phyloP scores from a whole-genome alignment of 1,140 invertebrate genomes.

The Colletes latitarsis region DNA sequence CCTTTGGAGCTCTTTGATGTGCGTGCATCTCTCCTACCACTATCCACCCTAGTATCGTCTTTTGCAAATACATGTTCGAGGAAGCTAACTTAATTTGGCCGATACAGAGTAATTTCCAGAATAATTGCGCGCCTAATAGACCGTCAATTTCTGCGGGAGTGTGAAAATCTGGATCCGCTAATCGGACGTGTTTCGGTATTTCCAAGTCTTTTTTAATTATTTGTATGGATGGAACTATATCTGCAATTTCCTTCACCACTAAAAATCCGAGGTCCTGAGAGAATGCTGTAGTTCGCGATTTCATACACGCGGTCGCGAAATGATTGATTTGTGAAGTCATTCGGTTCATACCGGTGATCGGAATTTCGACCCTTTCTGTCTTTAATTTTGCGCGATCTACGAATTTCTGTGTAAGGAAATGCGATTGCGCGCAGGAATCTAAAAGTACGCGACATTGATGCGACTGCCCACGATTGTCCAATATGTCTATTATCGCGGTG shows the following conservation, averaged over 20 bases:
- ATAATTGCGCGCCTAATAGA: no score
- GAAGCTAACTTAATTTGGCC: no score
- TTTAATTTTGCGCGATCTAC: not conserved
- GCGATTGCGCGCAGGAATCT: conserved; percentile 35
- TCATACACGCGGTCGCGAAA: not conserved
- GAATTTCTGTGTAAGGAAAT: conserved; percentile 29
- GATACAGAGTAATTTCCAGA: no score
- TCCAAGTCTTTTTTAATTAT: not conserved
- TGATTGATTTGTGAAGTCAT: not conserved
- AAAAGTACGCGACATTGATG: conserved; percentile 23
- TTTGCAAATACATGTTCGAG: no score
- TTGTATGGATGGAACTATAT: not conserved
- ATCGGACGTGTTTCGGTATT: conserved; percentile 22
- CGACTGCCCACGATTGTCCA: not conserved
- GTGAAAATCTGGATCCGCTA: conserved; percentile 51
- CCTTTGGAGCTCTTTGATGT: no score
- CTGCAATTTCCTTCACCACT: conserved; percentile 22
- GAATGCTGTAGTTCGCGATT: conserved; percentile 20
- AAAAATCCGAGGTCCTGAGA: conserved; percentile 14
- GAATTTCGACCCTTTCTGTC: accelerated
- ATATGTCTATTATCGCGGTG: not conserved
- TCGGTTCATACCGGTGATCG: conserved; percentile 21
- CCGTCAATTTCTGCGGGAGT: no score
- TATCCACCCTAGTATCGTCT: no score
- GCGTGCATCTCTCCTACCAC: no score